Evolutionary conservation across 2,888 invertebrate species (phyloP), one percentile per base, ranked within the genome.

Genomic region (Hypsopygia costalis): DNA sequence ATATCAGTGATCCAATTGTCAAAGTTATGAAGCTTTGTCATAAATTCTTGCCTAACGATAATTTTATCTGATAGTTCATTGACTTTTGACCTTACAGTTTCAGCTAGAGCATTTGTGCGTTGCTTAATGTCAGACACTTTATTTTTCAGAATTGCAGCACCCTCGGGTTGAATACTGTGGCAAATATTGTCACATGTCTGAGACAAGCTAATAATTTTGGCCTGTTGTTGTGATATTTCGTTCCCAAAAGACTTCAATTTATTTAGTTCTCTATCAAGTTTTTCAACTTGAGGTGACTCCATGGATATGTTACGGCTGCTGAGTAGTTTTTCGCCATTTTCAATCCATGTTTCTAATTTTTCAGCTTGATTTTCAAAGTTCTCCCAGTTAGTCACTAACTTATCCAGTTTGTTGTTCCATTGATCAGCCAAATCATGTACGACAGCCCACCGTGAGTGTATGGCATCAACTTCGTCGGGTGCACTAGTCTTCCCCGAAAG

Each of bases 151-250:
- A 91, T 74, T 1, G 88, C 89, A 0, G 93, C 93, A 3, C 95
- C 96, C 72, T 97, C 96, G 0, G 95, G 92, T 28, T 94, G 92
- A 36, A 97, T 85, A 49, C 91, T 91, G 56, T 95, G 93, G 44
- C 94, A 93, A 11, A 97, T 93, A 41, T 93, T 92, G 68, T 97
- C 97, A 49, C 94, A 93, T 33, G 91, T 92, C 71, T 96, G 95
- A 0, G 94, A 94, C 31, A 97, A 72, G 0, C 93, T 91, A 29
- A 96, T 94, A 32, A 97, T 81, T 69, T 95, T 95, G 0, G 95
- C 94, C 77, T 96, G 95, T 58, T 96, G 95, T 63, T 95, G 94
- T 0, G 94, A 94, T 51, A 97, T 93, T 68, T 96, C 95, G 61
- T 95, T 95, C 51, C 94, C 95, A 48, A 94, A 93, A 1, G 94